Base-by-base conservation (phyloP, 2,113 vertebrate species). In the Periophthalmus modestus region DNA sequence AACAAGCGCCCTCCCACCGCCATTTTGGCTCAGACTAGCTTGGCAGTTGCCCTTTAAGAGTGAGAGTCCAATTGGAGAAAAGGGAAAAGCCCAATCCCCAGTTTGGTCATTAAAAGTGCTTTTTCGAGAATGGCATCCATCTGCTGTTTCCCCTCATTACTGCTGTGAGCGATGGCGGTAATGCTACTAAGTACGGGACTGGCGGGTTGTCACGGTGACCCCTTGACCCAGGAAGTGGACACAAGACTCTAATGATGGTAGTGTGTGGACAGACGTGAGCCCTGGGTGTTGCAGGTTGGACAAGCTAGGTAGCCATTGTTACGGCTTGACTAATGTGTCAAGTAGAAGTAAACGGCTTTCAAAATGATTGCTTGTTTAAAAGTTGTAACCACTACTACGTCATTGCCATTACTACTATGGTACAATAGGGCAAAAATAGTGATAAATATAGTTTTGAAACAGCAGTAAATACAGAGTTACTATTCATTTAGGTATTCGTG, bases 61-160 rank as follows among this genome's bases (percentile, higher is more conserved):
- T 65, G 88, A 82, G 80, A 72, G 77, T 87, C 87, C 88, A 87
- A 83, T 87, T 86, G 84, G 78, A 83, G 74, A 82, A 62, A 62
- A 65, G 36, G 82, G 57, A 59, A 59, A 65, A 89, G 87, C 79
- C 79, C 76, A 84, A 82, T 90, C 89, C 91, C 91, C 89, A 86
- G 85, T 89, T 81, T 70, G 85, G 88, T 91, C 91, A 91, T 92
- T 91, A 92, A 91, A 92, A 91, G 77, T 73, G 65, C 76, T 84
- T 65, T 55, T 91, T 85, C 88, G 85, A 82, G 86, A 91, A 88
- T 85, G 88, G 87, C 86, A 86, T 91, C 91, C 91, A 90, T 91
- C 91, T 91, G 91, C 90, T 89, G 87, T 88, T 59, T 84, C 62
- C 78, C 78, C 91, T 92, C 91, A 91, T 92, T 91, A 91, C 86